Percentiles rank a stretch among this genome's conserved stretches.
Evolutionary conservation across 2,797 vertebrate genomes (phyloP).

Genomic region (Enoplosus armatus): DNA sequence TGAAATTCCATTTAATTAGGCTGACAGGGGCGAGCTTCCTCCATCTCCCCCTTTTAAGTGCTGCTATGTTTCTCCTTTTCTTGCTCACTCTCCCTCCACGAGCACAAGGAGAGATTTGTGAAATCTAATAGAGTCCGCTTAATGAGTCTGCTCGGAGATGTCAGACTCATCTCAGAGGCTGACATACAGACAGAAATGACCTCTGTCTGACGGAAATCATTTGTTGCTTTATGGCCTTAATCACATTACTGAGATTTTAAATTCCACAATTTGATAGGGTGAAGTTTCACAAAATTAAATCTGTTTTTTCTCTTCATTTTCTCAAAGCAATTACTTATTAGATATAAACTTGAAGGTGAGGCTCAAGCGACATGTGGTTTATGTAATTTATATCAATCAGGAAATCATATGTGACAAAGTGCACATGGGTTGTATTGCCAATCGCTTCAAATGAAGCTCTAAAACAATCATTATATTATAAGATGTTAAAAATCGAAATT

Average conservation of each 20-base stretch:
- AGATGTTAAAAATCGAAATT: background rate
- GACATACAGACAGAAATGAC: conserved; percentile 68
- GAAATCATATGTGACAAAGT: background rate
- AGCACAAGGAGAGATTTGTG: conserved; percentile 67
- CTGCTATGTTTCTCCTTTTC: conserved; percentile 40
- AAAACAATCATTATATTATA: conserved; percentile 2
- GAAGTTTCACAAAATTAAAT: conserved; percentile 33
- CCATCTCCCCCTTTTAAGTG: conserved; percentile 61
- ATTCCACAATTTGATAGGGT: conserved; percentile 43
- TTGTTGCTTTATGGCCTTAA: conserved; percentile 60
- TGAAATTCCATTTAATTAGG: conserved; percentile 79
- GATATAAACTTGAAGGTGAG: conserved; percentile 6
- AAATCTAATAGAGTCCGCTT: conserved; percentile 80
- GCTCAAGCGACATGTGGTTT: background rate
- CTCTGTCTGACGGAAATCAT: conserved; percentile 56
- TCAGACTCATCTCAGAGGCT: conserved; percentile 64
- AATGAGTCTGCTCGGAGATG: conserved; percentile 76
- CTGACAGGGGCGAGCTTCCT: conserved; percentile 57
- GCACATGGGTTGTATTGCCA: background rate
- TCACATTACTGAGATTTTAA: conserved; percentile 58
- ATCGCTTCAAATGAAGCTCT: background rate
- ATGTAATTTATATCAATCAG: no score
- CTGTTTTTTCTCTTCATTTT: conserved; percentile 7
- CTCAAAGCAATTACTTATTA: conserved; percentile 28
- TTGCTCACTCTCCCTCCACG: conserved; percentile 34